phyloP scores from a whole-genome alignment of 2,113 vertebrate species.

The Oxyruncus cristatus region DNA sequence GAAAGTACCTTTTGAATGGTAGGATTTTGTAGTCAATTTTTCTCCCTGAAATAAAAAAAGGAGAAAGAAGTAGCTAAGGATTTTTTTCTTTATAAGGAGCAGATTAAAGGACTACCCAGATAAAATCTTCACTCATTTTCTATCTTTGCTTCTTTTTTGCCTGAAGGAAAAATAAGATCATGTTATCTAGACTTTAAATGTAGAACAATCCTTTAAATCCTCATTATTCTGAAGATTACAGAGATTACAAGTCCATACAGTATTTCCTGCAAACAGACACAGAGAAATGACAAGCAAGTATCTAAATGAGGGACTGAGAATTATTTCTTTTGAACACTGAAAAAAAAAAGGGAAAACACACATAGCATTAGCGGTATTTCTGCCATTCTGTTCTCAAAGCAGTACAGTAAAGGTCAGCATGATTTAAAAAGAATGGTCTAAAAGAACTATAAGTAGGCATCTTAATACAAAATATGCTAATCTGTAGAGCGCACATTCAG shows the following conservation, averaged over 20 bases:
- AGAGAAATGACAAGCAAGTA: not conserved
- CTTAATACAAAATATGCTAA: constrained; percentile 2
- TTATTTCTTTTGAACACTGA: not conserved
- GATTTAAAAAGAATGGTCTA: not conserved
- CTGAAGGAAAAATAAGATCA: not conserved
- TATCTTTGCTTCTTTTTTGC: not conserved
- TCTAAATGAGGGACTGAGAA: not conserved
- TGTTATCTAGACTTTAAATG: constrained; percentile 29
- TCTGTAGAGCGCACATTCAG: not conserved
- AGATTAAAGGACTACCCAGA: constrained; percentile 23
- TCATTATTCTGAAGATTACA: constrained; percentile 44
- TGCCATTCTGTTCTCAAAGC: not conserved
- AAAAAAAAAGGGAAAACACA: not conserved
- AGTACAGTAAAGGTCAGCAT: not conserved
- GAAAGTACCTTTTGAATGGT: not conserved
- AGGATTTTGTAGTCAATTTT: not conserved
- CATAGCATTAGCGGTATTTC: not conserved
- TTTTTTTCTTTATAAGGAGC: not conserved
- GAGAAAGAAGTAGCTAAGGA: not conserved
- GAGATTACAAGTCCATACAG: constrained; percentile 11
- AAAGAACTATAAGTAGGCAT: not conserved
- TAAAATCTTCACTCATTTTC: constrained; percentile 14
- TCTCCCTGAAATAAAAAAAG: not conserved
- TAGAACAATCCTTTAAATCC: constrained; percentile 49
- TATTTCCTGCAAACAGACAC: not conserved